These are phyloP conservation scores for Gobionotothen gibberifrons DNA, from an alignment of 2,797 vertebrate species.

Conservation along the genomic window DNA sequence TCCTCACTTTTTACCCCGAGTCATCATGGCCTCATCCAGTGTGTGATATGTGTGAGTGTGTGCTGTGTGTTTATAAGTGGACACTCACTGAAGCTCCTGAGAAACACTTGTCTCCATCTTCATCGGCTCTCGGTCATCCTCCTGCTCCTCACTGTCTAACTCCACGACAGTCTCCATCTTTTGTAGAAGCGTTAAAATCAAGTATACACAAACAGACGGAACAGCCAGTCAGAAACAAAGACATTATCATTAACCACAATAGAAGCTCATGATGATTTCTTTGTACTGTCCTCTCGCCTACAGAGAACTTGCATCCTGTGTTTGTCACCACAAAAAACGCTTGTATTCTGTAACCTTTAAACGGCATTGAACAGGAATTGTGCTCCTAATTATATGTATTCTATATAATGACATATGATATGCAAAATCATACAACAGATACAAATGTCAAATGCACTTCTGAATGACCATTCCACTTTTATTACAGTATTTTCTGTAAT, in stretches of 20 bases:
- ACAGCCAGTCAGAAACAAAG: not conserved
- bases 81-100: slow-evolving; percentile 7
- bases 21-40: not conserved
- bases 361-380: too few relatives aligned
- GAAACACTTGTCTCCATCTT: not conserved
- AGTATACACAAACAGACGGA: not conserved
- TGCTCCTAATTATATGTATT: too few relatives aligned
- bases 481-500: too few relatives aligned
- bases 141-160: slow-evolving; percentile 4
- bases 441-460: too few relatives aligned
- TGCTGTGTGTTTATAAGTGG: not conserved
- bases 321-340: too few relatives aligned
- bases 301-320: too few relatives aligned
- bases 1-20: too few relatives aligned
- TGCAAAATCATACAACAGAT: too few relatives aligned
- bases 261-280: not conserved
- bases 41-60: slow-evolving; percentile 14
- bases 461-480: too few relatives aligned
- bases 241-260: not conserved
- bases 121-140: not conserved
- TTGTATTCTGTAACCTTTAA: too few relatives aligned
- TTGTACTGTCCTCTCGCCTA: too few relatives aligned
- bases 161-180: slow-evolving; percentile 25
- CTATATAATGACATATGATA: too few relatives aligned
- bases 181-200: not conserved